Evolutionary conservation across 1,140 invertebrate species (phyloP).

Genomic region (Temnothorax longispinosus): DNA sequence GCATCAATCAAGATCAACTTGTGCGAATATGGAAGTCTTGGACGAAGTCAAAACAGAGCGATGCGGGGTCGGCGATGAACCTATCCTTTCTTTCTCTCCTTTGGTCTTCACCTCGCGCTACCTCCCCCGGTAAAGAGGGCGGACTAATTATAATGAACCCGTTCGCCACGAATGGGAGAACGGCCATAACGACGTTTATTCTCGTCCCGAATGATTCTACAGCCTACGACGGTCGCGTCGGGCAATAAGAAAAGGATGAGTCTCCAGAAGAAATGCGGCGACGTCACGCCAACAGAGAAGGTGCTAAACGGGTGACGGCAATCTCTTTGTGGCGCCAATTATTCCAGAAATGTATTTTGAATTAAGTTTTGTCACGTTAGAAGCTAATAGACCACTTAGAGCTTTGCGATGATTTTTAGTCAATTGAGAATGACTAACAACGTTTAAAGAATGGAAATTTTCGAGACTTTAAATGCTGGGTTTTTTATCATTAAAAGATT

Average conservation of each 20-base stretch:
- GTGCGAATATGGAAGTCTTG: background rate
- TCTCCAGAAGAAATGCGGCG: slow-evolving; percentile 28
- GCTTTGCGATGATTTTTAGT: background rate
- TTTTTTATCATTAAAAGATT: background rate
- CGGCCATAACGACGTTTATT: slow-evolving; percentile 76
- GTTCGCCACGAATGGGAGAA: slow-evolving; percentile 74
- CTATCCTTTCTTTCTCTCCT: background rate
- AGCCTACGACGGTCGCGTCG: slow-evolving; percentile 15
- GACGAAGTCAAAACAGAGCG: slow-evolving; percentile 8
- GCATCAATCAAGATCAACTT: background rate
- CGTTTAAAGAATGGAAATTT: background rate
- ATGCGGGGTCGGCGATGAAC: slow-evolving; percentile 17
- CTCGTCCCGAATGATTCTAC: slow-evolving; percentile 67
- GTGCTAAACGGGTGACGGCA: slow-evolving; percentile 45
- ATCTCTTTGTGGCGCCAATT: slow-evolving; percentile 40
- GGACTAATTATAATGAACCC: slow-evolving; percentile 82
- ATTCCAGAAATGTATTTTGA: slow-evolving; percentile 39
- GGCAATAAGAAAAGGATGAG: slow-evolving; percentile 16
- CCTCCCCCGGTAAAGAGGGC: slow-evolving; percentile 66
- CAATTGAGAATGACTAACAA: background rate
- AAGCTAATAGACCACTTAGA: background rate
- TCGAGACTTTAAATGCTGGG: background rate
- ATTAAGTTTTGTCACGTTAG: slow-evolving; percentile 13
- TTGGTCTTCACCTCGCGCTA: background rate
- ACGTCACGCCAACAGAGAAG: slow-evolving; percentile 32